Conservation (phyloP, 2,113 vertebrate species). For the Chamaea fasciata region DNA sequence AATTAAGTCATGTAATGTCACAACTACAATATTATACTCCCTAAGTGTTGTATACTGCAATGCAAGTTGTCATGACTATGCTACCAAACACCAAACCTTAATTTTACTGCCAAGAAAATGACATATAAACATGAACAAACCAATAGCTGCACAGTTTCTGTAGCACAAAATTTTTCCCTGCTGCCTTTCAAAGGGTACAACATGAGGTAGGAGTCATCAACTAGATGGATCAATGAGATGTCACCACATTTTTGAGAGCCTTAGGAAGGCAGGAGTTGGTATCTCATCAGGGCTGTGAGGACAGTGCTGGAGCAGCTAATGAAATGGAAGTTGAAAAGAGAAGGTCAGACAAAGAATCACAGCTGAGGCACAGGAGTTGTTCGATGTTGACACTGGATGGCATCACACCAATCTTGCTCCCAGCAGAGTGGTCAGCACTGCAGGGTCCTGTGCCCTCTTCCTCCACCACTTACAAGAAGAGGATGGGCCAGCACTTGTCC, state of each 20-base stretch:
- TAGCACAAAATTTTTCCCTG: neutral
- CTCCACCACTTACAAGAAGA: neutral
- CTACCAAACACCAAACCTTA: slow-evolving; percentile 4
- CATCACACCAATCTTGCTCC: neutral
- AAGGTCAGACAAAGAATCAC: neutral
- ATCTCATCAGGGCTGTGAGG: neutral
- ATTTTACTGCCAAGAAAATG: slow-evolving; percentile 38
- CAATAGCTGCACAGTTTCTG: neutral
- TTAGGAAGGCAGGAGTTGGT: neutral
- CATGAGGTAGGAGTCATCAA: neutral
- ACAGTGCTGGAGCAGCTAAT: neutral
- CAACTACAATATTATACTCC: slow-evolving; percentile 12
- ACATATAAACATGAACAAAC: slow-evolving; percentile 10
- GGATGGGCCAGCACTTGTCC: neutral
- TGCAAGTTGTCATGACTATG: neutral
- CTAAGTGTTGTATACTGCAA: slow-evolving; percentile 16
- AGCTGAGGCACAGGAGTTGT: neutral
- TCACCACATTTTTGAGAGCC: neutral
- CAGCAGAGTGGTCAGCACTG: neutral
- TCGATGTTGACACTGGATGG: neutral
- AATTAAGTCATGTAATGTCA: slow-evolving; percentile 49
- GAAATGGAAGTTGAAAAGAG: neutral
- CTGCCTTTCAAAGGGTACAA: neutral
- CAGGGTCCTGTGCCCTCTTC: neutral
- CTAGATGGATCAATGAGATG: neutral